phyloP scores from a whole-genome alignment of 2,113 vertebrate species.

The Alligator mississippiensis region DNA sequence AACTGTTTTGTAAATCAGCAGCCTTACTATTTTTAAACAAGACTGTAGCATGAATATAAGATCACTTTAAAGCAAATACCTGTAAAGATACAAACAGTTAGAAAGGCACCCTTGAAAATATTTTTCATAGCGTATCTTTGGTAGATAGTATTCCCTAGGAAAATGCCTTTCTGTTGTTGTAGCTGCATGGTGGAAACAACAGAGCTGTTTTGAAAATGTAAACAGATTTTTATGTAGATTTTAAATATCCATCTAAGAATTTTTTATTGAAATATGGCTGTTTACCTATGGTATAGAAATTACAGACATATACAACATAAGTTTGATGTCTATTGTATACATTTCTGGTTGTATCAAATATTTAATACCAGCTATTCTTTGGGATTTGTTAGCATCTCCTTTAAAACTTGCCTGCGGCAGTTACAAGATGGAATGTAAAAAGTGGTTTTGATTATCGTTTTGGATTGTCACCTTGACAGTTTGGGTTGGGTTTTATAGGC shows the following conservation, averaged over 20 bases:
- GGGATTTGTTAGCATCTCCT: slow-evolving; percentile 87
- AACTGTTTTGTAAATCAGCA: slow-evolving; percentile 60
- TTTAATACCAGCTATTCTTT: slow-evolving; percentile 84
- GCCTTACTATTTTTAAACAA: slow-evolving; percentile 49
- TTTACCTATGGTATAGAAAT: slow-evolving; percentile 69
- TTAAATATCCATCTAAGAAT: slow-evolving; percentile 50
- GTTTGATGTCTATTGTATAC: slow-evolving; percentile 76
- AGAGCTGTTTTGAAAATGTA: slow-evolving; percentile 56
- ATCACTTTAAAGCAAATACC: slow-evolving; percentile 47
- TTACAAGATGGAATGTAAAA: slow-evolving; percentile 85
- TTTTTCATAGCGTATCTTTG: slow-evolving; percentile 2
- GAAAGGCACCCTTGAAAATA: slow-evolving; percentile 59
- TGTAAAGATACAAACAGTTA: slow-evolving; percentile 33
- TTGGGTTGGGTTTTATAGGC: slow-evolving; percentile 78
- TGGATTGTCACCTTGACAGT: slow-evolving; percentile 87
- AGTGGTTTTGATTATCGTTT: slow-evolving; percentile 88
- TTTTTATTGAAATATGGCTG: slow-evolving; percentile 59
- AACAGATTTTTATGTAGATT: slow-evolving; percentile 63
- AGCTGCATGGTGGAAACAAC: slow-evolving; percentile 36
- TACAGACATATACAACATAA: slow-evolving; percentile 65
- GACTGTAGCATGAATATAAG: slow-evolving; percentile 33
- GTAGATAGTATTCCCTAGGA: slow-evolving; percentile 43
- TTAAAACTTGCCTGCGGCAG: slow-evolving; percentile 84
- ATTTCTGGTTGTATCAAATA: slow-evolving; percentile 83
- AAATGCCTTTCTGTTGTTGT: slow-evolving; percentile 30